These are phyloP conservation scores for Brachystomella parvula DNA, from an alignment of 1,140 invertebrate species.

Conservation along the genomic window DNA sequence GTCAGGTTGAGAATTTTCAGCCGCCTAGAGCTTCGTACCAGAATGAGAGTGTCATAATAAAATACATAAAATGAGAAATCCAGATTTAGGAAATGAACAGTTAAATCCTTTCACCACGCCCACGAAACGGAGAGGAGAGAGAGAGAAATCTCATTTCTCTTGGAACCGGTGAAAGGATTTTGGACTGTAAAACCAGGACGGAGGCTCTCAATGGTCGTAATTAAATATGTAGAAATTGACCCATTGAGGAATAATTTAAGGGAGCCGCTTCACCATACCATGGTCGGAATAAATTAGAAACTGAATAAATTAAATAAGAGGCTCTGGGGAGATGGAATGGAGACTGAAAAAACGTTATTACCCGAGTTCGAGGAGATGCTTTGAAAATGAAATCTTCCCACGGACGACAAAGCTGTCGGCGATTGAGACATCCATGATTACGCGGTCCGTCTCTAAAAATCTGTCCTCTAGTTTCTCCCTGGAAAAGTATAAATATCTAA, in stretches of 20 bases:
- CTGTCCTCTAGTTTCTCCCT: slow-evolving; percentile 10
- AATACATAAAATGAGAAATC: neutral
- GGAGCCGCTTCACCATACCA: neutral
- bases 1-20: slow-evolving; percentile 34
- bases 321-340: too few species aligned
- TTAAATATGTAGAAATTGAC: slow-evolving; percentile 8
- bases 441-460: slow-evolving; percentile 12
- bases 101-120: slow-evolving; percentile 2
- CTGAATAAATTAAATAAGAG: slow-evolving; percentile 7
- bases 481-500: neutral
- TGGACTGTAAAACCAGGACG: too few species aligned
- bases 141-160: too few species aligned
- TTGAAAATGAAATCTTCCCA: slow-evolving; percentile 6
- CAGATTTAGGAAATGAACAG: neutral
- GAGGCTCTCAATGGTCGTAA: neutral
- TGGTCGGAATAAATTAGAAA: neutral
- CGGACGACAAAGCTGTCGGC: neutral
- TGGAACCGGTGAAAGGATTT: too few species aligned
- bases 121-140: too few species aligned
- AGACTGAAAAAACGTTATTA: too few species aligned
- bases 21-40: slow-evolving; percentile 21
- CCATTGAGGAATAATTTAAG: slow-evolving; percentile 1
- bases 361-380: slow-evolving; percentile 12
- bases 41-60: neutral
- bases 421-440: neutral